These are phyloP conservation scores for Anniella stebbinsi DNA, from an alignment of 2,797 vertebrate genomes.

Conservation along the genomic window DNA sequence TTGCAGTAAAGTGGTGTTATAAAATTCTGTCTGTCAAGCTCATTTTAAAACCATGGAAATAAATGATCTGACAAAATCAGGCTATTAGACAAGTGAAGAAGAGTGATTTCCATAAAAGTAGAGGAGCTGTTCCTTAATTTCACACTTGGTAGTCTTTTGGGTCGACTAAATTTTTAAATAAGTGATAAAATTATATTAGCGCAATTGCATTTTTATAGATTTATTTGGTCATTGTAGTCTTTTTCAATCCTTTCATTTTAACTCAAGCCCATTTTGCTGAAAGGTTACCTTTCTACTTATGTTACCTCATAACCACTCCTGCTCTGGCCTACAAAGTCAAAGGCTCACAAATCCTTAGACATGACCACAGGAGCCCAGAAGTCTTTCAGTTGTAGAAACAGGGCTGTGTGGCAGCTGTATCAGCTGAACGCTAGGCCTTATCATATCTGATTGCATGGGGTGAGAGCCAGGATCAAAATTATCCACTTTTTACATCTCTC, in stretches of 20 bases:
- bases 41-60: slow-evolving; percentile 87
- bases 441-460: not conserved
- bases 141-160: slow-evolving; percentile 89
- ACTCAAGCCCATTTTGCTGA: slow-evolving; percentile 79
- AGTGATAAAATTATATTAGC: slow-evolving; percentile 89
- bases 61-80: slow-evolving; percentile 88
- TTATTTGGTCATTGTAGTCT: slow-evolving; percentile 86
- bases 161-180: slow-evolving; percentile 90
- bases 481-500: not conserved
- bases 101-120: slow-evolving; percentile 87
- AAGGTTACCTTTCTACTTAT: slow-evolving; percentile 82
- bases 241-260: slow-evolving; percentile 86
- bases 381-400: slow-evolving; percentile 38
- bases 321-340: slow-evolving; percentile 60
- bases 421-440: not conserved
- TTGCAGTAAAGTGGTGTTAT: slow-evolving; percentile 87
- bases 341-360: slow-evolving; percentile 71
- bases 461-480: not conserved
- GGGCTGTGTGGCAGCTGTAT: not conserved
- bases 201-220: slow-evolving; percentile 89
- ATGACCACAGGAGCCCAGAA: slow-evolving; percentile 55
- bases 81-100: slow-evolving; percentile 88
- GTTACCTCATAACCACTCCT: slow-evolving; percentile 76
- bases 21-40: slow-evolving; percentile 89
- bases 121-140: slow-evolving; percentile 87